Evolutionary conservation across 2,888 invertebrate species (phyloP).

Genomic region (Barypeithes pellucidus): DNA sequence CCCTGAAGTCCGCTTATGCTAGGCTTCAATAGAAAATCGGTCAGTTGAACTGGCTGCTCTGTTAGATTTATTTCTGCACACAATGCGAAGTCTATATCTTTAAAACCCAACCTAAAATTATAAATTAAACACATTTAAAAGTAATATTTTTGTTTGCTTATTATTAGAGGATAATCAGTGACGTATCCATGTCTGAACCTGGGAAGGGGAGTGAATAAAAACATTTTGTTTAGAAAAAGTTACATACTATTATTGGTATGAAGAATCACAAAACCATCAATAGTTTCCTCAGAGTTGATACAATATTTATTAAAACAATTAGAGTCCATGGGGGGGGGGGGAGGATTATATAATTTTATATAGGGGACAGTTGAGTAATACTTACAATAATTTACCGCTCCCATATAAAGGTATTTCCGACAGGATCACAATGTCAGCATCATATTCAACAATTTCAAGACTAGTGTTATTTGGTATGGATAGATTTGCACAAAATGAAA

Average conservation of each 20-base stretch:
- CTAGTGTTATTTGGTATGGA: constrained; percentile 30
- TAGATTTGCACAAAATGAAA: constrained; percentile 1
- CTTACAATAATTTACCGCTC: constrained; percentile 49
- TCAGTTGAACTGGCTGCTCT: constrained; percentile 2
- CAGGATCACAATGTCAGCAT: constrained; percentile 51
- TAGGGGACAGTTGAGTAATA: too few species aligned
- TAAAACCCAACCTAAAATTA: constrained; percentile 27
- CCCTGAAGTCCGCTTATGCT: neutral
- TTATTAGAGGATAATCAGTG: too few species aligned
- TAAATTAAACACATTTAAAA: neutral
- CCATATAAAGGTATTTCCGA: constrained; percentile 54
- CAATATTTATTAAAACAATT: neutral
- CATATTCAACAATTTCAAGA: constrained; percentile 38
- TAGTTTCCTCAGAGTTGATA: too few species aligned
- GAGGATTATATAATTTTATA: too few species aligned
- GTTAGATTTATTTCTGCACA: constrained; percentile 16
- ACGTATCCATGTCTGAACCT: too few species aligned
- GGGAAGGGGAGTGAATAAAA: neutral
- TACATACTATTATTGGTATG: too few species aligned
- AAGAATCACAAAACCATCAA: too few species aligned
- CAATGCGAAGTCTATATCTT: constrained; percentile 27
- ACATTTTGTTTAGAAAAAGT: too few species aligned
- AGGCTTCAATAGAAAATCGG: constrained; percentile 28
- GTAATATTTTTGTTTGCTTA: too few species aligned
- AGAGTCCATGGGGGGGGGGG: too few species aligned